phyloP scores from a whole-genome alignment of 2,113 vertebrate genomes.

The Pipra filicauda region DNA sequence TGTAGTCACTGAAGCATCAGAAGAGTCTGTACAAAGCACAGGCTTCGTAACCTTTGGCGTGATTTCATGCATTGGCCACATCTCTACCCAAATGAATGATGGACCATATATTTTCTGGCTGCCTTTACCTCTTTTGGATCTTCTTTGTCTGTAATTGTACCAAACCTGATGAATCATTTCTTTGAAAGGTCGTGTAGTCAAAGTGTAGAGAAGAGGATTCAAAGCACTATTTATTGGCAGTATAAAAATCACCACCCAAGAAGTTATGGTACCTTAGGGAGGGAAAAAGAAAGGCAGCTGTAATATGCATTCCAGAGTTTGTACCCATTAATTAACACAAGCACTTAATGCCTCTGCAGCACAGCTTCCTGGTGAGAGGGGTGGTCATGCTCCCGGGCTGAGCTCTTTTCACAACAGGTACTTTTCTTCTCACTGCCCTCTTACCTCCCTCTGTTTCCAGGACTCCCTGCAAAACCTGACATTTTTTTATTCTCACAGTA shows the following conservation, averaged over 20 bases:
- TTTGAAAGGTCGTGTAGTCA: slow-evolving; percentile 96
- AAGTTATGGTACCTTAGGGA: slow-evolving; percentile 87
- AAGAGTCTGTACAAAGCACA: slow-evolving; percentile 63
- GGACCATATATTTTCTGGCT: slow-evolving; percentile 76
- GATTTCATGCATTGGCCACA: slow-evolving; percentile 86
- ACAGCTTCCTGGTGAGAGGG: neutral
- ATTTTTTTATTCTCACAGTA: neutral
- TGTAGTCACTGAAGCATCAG: slow-evolving; percentile 67
- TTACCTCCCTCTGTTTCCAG: neutral
- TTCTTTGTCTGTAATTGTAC: slow-evolving; percentile 87
- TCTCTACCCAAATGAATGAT: slow-evolving; percentile 89
- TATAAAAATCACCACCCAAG: slow-evolving; percentile 98
- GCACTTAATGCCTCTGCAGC: neutral
- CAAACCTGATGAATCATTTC: slow-evolving; percentile 93
- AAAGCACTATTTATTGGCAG: slow-evolving; percentile 96
- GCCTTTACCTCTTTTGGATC: slow-evolving; percentile 73
- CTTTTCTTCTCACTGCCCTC: neutral
- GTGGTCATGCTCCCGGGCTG: neutral
- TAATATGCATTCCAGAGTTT: neutral
- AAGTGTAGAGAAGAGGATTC: slow-evolving; percentile 95
- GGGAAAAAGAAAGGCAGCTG: slow-evolving; percentile 54
- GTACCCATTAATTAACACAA: neutral
- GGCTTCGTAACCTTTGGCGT: slow-evolving; percentile 69
- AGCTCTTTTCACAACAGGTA: neutral
- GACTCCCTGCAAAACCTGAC: neutral